These are phyloP conservation scores for Cyclina sinensis DNA, from an alignment of 1,140 invertebrate species.

Conservation along the genomic window DNA sequence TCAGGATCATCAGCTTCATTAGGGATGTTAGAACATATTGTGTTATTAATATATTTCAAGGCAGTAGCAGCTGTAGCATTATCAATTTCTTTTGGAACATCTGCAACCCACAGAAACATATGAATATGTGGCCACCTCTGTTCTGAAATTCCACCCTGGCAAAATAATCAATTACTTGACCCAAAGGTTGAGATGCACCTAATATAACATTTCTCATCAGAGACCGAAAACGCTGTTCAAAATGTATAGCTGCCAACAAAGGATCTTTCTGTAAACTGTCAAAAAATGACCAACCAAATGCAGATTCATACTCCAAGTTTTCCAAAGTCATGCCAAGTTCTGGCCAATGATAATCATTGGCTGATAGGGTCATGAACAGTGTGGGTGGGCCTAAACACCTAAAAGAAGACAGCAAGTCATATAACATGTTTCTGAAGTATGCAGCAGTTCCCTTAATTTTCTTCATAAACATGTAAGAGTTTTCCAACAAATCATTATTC, in stretches of 20 bases:
- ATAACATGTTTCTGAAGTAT: too few species aligned
- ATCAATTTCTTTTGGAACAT: constrained; percentile 57
- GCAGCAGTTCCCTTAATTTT: constrained; percentile 62
- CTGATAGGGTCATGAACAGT: too few species aligned
- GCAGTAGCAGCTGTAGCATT: constrained; percentile 23
- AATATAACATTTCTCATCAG: constrained; percentile 69
- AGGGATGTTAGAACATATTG: constrained; percentile 57
- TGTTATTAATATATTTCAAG: constrained; percentile 62
- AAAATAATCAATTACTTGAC: constrained; percentile 71
- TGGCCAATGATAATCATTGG: too few species aligned
- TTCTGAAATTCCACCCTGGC: constrained; percentile 64
- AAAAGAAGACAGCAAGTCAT: too few species aligned
- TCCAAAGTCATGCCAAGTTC: too few species aligned
- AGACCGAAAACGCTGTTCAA: too few species aligned
- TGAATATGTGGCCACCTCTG: constrained; percentile 70
- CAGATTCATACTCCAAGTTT: too few species aligned
- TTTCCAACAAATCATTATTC: constrained; percentile 47
- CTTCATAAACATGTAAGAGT: constrained; percentile 69
- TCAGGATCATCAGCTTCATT: constrained; percentile 46
- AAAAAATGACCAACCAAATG: too few species aligned
- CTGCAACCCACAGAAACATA: constrained; percentile 66
- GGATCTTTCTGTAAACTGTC: too few species aligned
- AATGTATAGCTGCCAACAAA: too few species aligned
- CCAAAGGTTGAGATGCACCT: background rate
- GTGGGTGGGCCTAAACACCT: constrained; percentile 3